phyloP scores from a whole-genome alignment of 2,113 vertebrate species.

The Chascanopsetta lugubris region DNA sequence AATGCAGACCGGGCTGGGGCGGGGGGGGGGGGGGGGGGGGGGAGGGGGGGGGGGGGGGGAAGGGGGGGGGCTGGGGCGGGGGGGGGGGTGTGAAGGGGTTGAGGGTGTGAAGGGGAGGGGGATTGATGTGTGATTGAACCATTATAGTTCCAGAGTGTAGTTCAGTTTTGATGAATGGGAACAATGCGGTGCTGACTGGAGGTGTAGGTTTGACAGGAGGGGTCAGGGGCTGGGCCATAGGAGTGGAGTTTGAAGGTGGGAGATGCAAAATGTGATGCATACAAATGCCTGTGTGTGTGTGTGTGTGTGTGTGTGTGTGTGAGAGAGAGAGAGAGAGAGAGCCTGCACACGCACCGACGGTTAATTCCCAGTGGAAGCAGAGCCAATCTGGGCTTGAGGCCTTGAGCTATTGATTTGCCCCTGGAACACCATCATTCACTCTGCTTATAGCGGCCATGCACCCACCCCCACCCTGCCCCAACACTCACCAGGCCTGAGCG shows the following conservation, averaged over 20 bases:
- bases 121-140: slow-evolving; percentile 48
- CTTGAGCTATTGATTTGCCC: slow-evolving; percentile 59
- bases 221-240: slow-evolving; percentile 4
- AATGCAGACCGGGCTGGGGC: slow-evolving; percentile 24
- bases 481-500: neutral
- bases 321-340: too few species aligned
- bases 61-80: neutral
- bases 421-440: slow-evolving; percentile 50
- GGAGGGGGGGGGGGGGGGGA: neutral
- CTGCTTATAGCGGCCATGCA: neutral
- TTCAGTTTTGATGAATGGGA: slow-evolving; percentile 60
- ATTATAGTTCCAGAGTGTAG: slow-evolving; percentile 46
- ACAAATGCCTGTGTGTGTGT: neutral
- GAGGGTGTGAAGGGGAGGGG: too few species aligned
- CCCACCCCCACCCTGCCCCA: neutral
- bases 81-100: neutral
- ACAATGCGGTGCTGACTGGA: slow-evolving; percentile 13
- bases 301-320: neutral
- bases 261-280: slow-evolving; percentile 20
- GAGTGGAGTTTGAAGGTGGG: slow-evolving; percentile 4
- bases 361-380: slow-evolving; percentile 39
- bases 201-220: slow-evolving; percentile 1
- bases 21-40: neutral
- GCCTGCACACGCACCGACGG: too few species aligned
- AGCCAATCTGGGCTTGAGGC: slow-evolving; percentile 55